Conservation (phyloP, 2,113 vertebrate species). For the Carettochelys insculpta region DNA sequence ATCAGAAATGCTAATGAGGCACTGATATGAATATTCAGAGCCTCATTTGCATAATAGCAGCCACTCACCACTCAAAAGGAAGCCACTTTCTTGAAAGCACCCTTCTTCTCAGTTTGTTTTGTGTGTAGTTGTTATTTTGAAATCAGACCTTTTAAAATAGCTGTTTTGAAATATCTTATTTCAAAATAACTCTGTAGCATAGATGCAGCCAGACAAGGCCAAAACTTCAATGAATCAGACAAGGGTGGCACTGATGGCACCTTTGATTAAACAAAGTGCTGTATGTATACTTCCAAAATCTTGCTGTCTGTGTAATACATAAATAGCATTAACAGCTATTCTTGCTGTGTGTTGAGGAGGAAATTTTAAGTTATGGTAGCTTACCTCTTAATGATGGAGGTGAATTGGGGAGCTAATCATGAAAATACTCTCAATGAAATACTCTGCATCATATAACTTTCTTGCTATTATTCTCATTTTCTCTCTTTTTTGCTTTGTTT, state of each 20-base stretch:
- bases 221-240: background rate
- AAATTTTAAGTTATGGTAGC: background rate
- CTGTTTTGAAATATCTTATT: no score
- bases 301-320: background rate
- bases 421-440: background rate
- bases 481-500: no score
- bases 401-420: background rate
- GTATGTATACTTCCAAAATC: background rate
- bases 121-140: no score
- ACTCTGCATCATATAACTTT: accelerated
- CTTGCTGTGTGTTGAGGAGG: background rate
- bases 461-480: background rate
- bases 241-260: background rate
- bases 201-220: no score
- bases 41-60: no score
- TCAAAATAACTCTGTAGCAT: no score
- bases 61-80: no score
- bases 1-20: no score
- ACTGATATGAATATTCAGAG: no score
- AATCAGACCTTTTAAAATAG: no score
- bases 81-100: no score
- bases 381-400: background rate
- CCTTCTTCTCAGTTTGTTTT: no score
- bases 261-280: background rate
- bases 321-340: background rate